phyloP scores from a whole-genome alignment of 2,113 vertebrate genomes.

The Siniperca knerii region DNA sequence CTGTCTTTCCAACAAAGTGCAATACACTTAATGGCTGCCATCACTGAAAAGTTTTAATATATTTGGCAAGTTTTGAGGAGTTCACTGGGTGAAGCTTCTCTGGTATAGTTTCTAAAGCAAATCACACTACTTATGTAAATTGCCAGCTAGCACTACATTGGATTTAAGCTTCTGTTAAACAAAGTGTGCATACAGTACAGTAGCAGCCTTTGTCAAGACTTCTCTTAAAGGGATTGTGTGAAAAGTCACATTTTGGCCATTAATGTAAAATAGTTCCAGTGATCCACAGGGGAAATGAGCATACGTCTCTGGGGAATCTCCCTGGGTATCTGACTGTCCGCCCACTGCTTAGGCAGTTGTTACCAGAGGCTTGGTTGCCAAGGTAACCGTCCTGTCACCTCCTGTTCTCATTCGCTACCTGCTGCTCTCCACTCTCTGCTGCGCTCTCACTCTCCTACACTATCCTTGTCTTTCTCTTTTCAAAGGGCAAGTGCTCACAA shows the following conservation, averaged over 20 bases:
- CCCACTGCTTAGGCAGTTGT: constrained; percentile 73
- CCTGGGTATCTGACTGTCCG: constrained; percentile 65
- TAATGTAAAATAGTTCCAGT: constrained; percentile 49
- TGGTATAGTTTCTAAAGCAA: background rate
- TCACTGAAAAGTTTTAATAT: background rate
- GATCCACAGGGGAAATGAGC: constrained; percentile 53
- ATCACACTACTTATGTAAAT: background rate
- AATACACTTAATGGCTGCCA: background rate
- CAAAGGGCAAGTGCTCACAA: constrained; percentile 59
- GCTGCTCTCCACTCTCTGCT: constrained; percentile 58
- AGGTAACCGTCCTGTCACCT: constrained; percentile 75
- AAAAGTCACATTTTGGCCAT: constrained; percentile 43
- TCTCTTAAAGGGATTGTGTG: constrained; percentile 12
- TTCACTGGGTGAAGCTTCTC: background rate
- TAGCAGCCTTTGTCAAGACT: background rate
- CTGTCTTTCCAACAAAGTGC: background rate
- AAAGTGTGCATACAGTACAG: background rate
- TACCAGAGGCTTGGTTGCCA: constrained; percentile 76
- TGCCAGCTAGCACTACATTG: background rate
- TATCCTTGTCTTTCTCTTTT: constrained; percentile 49
- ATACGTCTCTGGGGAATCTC: constrained; percentile 58
- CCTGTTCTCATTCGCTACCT: constrained; percentile 52
- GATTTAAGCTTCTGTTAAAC: background rate
- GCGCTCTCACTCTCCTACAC: constrained; percentile 30
- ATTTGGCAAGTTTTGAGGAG: background rate